Base-by-base conservation (phyloP, 2,888 invertebrate genomes). In the Candidula unifasciata region DNA sequence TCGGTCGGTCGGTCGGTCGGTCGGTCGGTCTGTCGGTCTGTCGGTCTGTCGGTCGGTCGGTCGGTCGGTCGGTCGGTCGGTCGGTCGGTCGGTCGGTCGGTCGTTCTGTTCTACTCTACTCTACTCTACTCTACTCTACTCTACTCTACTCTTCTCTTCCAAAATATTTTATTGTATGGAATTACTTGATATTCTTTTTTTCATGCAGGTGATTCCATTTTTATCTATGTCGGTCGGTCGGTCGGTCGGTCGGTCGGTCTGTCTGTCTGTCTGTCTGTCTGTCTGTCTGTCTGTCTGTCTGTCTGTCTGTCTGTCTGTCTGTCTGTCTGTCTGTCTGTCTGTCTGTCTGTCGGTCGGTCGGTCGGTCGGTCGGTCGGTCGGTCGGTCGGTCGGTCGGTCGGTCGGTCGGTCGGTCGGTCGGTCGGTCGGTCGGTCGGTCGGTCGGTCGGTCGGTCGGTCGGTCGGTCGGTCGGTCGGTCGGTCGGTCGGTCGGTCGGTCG, bases 81-180 rank as follows among this genome's bases (percentile, higher is more conserved):
- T 79, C 64, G 57, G 60, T 79, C 79, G 57, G 60, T 79, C 79
- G 57, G 30, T 60, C 57, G 18, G 57, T 78, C 78, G 18, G 30
- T n/a, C n/a, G n/a, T n/a, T n/a, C n/a, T n/a, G n/a, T n/a, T n/a
- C n/a, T n/a, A n/a, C n/a, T n/a, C n/a, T n/a, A n/a, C n/a, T n/a
- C n/a, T n/a, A n/a, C n/a, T n/a, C n/a, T n/a, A n/a, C n/a, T n/a
- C n/a, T n/a, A n/a, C n/a, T n/a, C n/a, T n/a, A n/a, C n/a, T n/a
- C n/a, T n/a, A n/a, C n/a, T n/a, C n/a, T n/a, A n/a, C n/a, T n/a
- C n/a, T n/a, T n/a, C n/a, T n/a, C n/a, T n/a, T n/a, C n/a, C n/a
- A n/a, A n/a, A n/a, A n/a, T n/a, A n/a, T n/a, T n/a, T n/a, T n/a
- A n/a, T n/a, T n/a, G n/a, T n/a, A n/a, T n/a, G n/a, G n/a, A n/a